Conservation (phyloP, 1,140 invertebrate species). For the Philotrypesis tridentata region DNA sequence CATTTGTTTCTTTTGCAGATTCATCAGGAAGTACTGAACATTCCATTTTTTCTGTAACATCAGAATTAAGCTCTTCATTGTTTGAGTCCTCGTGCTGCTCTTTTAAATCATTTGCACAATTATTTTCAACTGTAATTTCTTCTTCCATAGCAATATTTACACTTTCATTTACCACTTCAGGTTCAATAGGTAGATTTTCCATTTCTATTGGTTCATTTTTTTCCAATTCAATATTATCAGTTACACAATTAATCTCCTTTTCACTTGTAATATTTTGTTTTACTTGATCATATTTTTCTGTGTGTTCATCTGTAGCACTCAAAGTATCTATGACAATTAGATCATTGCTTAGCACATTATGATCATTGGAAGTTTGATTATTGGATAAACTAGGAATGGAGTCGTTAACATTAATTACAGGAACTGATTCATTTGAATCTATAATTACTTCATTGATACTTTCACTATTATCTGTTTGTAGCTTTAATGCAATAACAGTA, state of each 20-base stretch:
- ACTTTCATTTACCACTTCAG: slow-evolving; percentile 4
- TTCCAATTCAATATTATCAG: neutral
- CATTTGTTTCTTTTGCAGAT: neutral
- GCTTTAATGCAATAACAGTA: neutral
- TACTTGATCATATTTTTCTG: slow-evolving; percentile 11
- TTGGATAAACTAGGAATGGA: slow-evolving; percentile 21
- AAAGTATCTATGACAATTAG: slow-evolving; percentile 11
- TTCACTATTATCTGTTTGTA: slow-evolving; percentile 1
- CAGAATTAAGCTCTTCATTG: neutral
- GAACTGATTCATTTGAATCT: slow-evolving; percentile 14
- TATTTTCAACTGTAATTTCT: slow-evolving; percentile 1
- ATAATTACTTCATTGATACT: slow-evolving; percentile 10
- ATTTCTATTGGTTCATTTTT: slow-evolving; percentile 19
- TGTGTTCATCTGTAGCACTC: neutral
- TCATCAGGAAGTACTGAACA: neutral
- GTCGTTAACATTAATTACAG: slow-evolving; percentile 13
- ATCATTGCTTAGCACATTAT: slow-evolving; percentile 1
- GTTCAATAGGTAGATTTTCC: neutral
- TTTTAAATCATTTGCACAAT: slow-evolving; percentile 16
- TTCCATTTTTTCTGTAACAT: slow-evolving; percentile 7
- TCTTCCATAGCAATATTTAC: neutral
- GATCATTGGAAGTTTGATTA: slow-evolving; percentile 20
- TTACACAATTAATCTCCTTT: neutral
- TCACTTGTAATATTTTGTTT: neutral
- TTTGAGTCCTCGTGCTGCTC: neutral